A percentile compares a stretch with the other conserved stretches of the same genome.
Evolutionary conservation across 1,140 invertebrate species (phyloP).

Genomic region (Rhopalosiphum maidis): DNA sequence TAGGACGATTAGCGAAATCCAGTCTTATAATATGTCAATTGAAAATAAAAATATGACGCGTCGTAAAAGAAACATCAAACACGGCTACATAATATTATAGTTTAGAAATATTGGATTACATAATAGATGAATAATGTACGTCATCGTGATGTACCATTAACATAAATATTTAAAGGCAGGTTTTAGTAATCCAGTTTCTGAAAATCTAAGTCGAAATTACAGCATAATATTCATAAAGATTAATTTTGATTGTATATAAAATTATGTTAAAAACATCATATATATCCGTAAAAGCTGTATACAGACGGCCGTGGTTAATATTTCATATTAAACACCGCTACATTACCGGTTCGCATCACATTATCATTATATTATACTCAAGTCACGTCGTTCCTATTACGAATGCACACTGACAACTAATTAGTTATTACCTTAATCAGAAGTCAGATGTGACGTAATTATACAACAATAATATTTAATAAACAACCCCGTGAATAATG

Average conservation of each 20-base stretch:
- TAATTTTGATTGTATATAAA: neutral
- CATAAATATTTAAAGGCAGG: neutral
- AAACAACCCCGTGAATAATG: neutral
- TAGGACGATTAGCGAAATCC: neutral
- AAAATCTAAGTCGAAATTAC: neutral
- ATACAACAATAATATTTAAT: neutral
- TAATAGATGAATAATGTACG: neutral
- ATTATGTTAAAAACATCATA: neutral
- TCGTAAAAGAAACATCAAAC: neutral
- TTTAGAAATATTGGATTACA: conserved; percentile 2
- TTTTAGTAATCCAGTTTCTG: neutral
- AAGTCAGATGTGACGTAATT: neutral
- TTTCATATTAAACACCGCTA: neutral
- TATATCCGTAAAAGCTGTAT: neutral
- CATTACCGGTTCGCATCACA: neutral
- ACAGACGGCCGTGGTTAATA: neutral
- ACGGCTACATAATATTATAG: neutral
- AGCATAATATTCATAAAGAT: neutral
- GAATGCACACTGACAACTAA: neutral
- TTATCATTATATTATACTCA: neutral
- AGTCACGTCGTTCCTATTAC: neutral
- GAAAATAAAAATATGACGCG: neutral
- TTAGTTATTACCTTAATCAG: neutral
- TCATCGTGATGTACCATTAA: neutral
- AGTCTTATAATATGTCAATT: conserved; percentile 15